phyloP scores from a whole-genome alignment of 2,797 vertebrate genomes.

The Spondyliosoma cantharus region DNA sequence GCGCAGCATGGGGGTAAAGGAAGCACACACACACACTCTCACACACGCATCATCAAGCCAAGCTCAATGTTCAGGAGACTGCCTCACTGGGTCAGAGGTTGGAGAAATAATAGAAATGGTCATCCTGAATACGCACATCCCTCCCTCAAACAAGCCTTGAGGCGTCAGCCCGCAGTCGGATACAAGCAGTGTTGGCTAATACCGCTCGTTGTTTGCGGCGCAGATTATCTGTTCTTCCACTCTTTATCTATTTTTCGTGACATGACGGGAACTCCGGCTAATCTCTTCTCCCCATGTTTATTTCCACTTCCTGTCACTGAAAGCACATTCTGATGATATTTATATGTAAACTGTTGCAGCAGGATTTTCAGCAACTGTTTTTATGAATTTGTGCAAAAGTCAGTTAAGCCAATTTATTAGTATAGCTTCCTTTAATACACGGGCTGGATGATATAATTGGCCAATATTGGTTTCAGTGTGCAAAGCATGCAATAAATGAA shows the following conservation, averaged over 20 bases:
- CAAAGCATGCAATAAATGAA: neutral
- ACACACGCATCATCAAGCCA: neutral
- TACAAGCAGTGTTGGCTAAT: neutral
- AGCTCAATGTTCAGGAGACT: slow-evolving; percentile 14
- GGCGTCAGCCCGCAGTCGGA: neutral
- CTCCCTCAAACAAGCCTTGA: neutral
- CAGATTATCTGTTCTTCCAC: neutral
- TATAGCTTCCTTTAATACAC: neutral
- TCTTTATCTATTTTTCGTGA: neutral
- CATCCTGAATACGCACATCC: neutral
- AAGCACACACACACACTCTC: neutral
- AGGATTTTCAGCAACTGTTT: neutral
- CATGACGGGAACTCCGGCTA: neutral
- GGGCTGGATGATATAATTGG: neutral
- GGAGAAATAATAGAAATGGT: slow-evolving; percentile 19
- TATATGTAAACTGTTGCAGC: neutral
- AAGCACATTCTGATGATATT: neutral
- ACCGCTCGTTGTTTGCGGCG: neutral
- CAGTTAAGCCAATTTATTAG: neutral
- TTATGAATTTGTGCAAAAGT: neutral
- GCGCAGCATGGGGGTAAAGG: slow-evolving; percentile 49
- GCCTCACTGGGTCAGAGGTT: slow-evolving; percentile 31
- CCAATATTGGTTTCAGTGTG: neutral
- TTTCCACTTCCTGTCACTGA: neutral
- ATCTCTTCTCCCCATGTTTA: neutral